Percentiles rank a stretch among this genome's conserved stretches.
Conservation (phyloP, 1,140 invertebrate genomes). For the Muscidifurax raptorellus region DNA sequence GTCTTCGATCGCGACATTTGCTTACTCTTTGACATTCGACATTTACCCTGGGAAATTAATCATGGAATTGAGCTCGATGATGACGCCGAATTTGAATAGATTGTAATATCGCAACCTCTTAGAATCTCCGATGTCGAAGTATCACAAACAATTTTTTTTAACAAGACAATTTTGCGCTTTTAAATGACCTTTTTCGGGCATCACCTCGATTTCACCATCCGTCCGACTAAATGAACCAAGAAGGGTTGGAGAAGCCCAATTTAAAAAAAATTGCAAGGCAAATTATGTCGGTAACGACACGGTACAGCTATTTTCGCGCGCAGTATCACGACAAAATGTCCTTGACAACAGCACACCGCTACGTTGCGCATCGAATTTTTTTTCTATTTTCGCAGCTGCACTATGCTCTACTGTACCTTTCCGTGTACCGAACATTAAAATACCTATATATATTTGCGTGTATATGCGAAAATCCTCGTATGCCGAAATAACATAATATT, state of each 20-base stretch:
- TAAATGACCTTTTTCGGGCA: too few species aligned
- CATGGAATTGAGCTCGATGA: too few species aligned
- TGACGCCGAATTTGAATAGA: too few species aligned
- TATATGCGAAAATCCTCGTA: neutral
- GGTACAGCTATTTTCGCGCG: slow-evolving; percentile 25
- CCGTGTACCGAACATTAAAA: neutral
- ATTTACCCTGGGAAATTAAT: too few species aligned
- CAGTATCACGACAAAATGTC: neutral
- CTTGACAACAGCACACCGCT: slow-evolving; percentile 7
- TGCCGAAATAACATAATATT: too few species aligned
- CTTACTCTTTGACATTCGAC: too few species aligned
- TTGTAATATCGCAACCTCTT: too few species aligned
- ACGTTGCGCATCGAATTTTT: neutral
- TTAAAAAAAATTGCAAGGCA: neutral
- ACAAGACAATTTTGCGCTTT: too few species aligned
- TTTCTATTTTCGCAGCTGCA: slow-evolving; percentile 38
- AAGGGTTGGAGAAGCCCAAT: neutral
- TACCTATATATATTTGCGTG: neutral
- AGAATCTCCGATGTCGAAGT: too few species aligned
- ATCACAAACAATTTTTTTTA: too few species aligned
- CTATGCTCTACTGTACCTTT: neutral
- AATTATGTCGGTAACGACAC: slow-evolving; percentile 15
- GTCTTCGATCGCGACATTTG: too few species aligned
- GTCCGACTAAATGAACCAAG: neutral
- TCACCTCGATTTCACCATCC: too few species aligned